These are phyloP conservation scores for Zaprionus davidi DNA, from an alignment of 1,140 invertebrate genomes.

Conservation along the genomic window DNA sequence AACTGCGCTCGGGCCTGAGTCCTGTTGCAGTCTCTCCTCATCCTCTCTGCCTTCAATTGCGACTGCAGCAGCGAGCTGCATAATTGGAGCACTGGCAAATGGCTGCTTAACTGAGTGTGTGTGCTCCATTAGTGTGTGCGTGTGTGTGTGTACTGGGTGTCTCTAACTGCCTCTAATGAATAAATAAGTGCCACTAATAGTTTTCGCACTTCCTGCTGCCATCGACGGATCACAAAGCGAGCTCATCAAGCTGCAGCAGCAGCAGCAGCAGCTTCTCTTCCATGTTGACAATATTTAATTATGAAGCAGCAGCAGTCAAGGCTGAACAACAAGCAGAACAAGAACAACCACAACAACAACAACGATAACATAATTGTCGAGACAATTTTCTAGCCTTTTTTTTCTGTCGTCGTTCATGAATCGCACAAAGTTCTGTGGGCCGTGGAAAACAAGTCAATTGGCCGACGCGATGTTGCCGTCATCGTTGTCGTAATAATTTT, in stretches of 20 bases:
- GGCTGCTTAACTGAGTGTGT: conserved; percentile 20
- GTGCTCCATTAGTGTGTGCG: conserved; percentile 16
- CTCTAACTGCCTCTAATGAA: conserved; percentile 82
- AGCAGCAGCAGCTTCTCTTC: conserved; percentile 16
- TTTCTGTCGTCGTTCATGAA: not conserved
- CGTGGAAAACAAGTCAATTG: conserved; percentile 61
- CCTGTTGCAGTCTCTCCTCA: conserved; percentile 42
- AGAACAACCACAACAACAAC: conserved; percentile 31
- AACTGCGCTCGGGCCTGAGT: conserved; percentile 6
- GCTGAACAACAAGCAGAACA: conserved; percentile 19
- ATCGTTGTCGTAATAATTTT: conserved; percentile 73
- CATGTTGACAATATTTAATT: conserved; percentile 80
- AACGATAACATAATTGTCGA: conserved; percentile 53
- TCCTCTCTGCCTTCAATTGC: not conserved
- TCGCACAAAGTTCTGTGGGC: conserved; percentile 32
- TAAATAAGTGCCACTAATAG: conserved; percentile 83
- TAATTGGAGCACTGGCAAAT: conserved; percentile 63
- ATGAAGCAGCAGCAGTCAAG: conserved; percentile 45
- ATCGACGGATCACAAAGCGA: conserved; percentile 30
- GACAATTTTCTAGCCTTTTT: conserved; percentile 15
- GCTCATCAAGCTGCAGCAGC: conserved; percentile 61
- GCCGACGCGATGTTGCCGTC: conserved; percentile 28
- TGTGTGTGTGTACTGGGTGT: conserved; percentile 55
- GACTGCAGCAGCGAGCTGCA: conserved; percentile 45
- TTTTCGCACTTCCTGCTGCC: conserved; percentile 79